Conservation (phyloP, 2,888 invertebrate species). For the Caenorhabditis auriculariae region DNA sequence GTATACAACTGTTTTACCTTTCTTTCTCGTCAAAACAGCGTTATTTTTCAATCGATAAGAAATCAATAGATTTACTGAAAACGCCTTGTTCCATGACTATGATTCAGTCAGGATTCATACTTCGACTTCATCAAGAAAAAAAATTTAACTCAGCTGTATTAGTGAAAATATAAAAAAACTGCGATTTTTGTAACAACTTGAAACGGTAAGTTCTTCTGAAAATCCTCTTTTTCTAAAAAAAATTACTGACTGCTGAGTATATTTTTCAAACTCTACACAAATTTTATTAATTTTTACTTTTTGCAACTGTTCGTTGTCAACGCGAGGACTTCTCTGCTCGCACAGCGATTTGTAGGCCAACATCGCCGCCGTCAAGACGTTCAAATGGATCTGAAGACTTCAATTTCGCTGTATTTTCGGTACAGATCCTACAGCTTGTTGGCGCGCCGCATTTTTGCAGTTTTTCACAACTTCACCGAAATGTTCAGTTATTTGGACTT, state of each 20-base stretch:
- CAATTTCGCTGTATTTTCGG: not conserved
- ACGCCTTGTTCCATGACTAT: too few species aligned
- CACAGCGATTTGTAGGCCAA: conserved; percentile 75
- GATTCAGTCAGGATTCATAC: too few species aligned
- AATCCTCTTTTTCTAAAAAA: too few species aligned
- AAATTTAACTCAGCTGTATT: not conserved
- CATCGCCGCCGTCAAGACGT: conserved; percentile 89
- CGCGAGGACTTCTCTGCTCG: conserved; percentile 31
- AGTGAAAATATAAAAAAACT: too few species aligned
- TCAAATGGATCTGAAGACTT: conserved; percentile 74
- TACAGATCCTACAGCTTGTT: conserved; percentile 24
- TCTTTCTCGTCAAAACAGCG: too few species aligned
- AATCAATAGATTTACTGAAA: too few species aligned
- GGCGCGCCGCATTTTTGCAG: conserved; percentile 30
- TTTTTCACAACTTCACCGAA: conserved; percentile 84
- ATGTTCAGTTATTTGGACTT: conserved; percentile 90
- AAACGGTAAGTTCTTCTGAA: too few species aligned
- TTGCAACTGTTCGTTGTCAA: conserved; percentile 49
- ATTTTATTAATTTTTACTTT: conserved; percentile 43
- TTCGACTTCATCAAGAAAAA: too few species aligned
- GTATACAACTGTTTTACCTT: too few species aligned
- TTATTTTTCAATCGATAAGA: too few species aligned
- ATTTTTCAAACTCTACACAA: conserved; percentile 65
- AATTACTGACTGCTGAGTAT: too few species aligned
- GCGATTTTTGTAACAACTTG: too few species aligned